phyloP scores from a whole-genome alignment of 1,140 invertebrate genomes.

The Stegodyphus dumicola region DNA sequence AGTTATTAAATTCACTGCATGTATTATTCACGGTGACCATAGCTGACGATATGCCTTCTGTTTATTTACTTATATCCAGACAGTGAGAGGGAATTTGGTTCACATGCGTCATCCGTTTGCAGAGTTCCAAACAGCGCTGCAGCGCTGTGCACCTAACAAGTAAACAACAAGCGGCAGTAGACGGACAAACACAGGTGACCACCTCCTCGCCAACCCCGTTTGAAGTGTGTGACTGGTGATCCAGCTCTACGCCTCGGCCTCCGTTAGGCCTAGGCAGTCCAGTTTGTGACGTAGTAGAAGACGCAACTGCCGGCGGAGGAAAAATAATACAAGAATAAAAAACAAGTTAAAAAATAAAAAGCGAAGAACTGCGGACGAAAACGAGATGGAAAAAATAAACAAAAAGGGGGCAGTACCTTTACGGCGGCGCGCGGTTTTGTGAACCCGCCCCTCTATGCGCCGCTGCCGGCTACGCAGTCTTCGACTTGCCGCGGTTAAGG shows the following conservation, averaged over 20 bases:
- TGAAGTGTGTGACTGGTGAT: conserved; percentile 36
- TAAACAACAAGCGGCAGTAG: background rate
- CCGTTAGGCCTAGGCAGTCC: conserved; percentile 51
- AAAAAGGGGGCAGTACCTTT: background rate
- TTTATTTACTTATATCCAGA: too few relatives aligned
- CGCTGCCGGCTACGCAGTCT: background rate
- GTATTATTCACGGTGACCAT: background rate
- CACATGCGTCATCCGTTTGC: too few relatives aligned
- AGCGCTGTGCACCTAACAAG: background rate
- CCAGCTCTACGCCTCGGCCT: conserved; percentile 10
- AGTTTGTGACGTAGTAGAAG: conserved; percentile 51
- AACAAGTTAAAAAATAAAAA: background rate
- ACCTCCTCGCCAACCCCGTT: conserved; percentile 3
- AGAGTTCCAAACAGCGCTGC: background rate
- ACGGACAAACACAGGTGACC: conserved; percentile 22
- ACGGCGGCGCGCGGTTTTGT: conserved; percentile 29
- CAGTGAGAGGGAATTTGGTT: too few relatives aligned
- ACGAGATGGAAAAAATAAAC: background rate
- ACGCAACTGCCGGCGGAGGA: background rate
- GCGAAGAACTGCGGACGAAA: background rate
- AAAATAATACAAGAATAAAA: background rate
- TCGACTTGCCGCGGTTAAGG: background rate
- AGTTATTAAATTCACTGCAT: background rate
- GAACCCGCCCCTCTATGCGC: conserved; percentile 2
- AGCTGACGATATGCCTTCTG: background rate